A percentile compares a stretch with the other conserved stretches of the same genome.
Conservation (phyloP, 2,888 invertebrate genomes). For the Harpalus rubripes region DNA sequence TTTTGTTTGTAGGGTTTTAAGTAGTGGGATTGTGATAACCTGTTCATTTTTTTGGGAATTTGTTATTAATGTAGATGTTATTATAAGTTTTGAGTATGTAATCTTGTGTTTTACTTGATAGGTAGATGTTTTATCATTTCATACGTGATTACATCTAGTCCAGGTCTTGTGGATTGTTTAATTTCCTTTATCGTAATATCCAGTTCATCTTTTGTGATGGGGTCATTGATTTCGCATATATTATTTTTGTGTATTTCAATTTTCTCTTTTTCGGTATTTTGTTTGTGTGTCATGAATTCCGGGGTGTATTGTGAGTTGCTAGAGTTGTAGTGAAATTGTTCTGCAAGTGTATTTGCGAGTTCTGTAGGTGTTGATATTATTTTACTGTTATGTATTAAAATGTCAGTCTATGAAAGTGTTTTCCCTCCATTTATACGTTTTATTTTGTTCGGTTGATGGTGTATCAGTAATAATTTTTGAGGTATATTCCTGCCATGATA, state of each 20-base stretch:
- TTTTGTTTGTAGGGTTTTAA: background rate
- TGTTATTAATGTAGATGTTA: background rate
- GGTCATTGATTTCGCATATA: background rate
- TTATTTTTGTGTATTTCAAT: background rate
- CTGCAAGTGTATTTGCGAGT: conserved; percentile 14
- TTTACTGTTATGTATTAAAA: background rate
- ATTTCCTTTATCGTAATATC: background rate
- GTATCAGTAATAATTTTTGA: background rate
- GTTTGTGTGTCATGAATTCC: background rate
- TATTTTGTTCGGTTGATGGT: background rate
- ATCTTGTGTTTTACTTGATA: background rate
- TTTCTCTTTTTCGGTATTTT: conserved; percentile 13
- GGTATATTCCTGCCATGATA: conserved; percentile 5
- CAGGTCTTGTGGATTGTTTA: background rate
- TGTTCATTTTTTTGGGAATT: background rate
- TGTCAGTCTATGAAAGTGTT: background rate
- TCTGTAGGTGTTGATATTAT: background rate
- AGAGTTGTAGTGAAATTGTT: conserved; percentile 2
- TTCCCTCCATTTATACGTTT: conserved; percentile 4
- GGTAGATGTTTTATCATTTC: conserved; percentile 9
- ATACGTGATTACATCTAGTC: conserved; percentile 7
- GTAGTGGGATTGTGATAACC: background rate
- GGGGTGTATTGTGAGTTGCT: conserved; percentile 18
- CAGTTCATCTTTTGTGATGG: conserved; percentile 6
- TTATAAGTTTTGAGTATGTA: background rate